Conservation (phyloP, 1,140 invertebrate genomes). For the Sitobion miscanthi region DNA sequence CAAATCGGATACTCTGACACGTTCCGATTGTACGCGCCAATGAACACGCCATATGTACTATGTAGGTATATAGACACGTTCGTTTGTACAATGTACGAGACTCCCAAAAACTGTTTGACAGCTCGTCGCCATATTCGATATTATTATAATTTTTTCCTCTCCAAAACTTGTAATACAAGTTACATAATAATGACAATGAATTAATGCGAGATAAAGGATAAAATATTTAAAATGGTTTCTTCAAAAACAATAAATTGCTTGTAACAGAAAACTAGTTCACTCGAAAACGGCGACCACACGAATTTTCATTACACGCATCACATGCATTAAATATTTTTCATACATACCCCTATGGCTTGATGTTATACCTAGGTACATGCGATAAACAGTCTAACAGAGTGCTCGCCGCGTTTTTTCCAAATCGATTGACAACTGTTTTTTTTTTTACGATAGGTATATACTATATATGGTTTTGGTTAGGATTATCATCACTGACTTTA, state of each 20-base stretch:
- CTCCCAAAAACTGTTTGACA: neutral
- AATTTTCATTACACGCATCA: too few relatives aligned
- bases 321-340: too few relatives aligned
- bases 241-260: too few relatives aligned
- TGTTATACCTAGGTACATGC: too few relatives aligned
- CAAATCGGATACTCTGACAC: slow-evolving; percentile 1
- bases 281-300: too few relatives aligned
- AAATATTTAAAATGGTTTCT: neutral
- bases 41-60: neutral
- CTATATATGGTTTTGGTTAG: too few relatives aligned
- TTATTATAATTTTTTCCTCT: neutral
- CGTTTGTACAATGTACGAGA: neutral
- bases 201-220: neutral
- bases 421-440: too few relatives aligned
- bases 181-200: neutral
- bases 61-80: neutral
- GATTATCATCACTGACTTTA: too few relatives aligned
- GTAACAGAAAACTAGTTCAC: too few relatives aligned
- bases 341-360: too few relatives aligned
- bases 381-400: neutral
- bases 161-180: neutral
- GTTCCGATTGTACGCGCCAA: neutral
- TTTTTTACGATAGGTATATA: too few relatives aligned
- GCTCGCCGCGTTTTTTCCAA: neutral
- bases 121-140: neutral